Percentiles rank a stretch among this genome's conserved stretches.
phyloP scores from a whole-genome alignment of 2,888 invertebrate genomes.

The Zonitis immaculata region DNA sequence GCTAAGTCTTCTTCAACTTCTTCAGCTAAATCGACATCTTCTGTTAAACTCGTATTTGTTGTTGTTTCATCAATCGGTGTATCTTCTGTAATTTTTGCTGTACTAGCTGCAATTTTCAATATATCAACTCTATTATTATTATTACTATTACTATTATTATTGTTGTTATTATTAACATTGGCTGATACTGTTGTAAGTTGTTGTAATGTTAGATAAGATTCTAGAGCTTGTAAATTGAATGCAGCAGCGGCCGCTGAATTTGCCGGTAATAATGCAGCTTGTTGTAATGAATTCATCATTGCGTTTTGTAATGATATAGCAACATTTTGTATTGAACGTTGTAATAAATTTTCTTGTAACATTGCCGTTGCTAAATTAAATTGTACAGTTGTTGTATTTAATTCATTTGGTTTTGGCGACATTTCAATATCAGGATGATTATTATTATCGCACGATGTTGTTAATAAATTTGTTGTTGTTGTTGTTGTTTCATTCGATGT shows the following conservation, averaged over 20 bases:
- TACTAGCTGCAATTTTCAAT: conserved; percentile 57
- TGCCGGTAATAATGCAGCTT: conserved; percentile 75
- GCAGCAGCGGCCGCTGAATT: conserved; percentile 82
- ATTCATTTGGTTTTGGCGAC: conserved; percentile 28
- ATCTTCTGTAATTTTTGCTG: conserved; percentile 45
- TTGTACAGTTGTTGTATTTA: conserved; percentile 25
- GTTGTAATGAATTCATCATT: conserved; percentile 78
- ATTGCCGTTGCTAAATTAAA: conserved; percentile 53
- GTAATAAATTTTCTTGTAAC: conserved; percentile 60
- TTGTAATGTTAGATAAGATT: conserved; percentile 80
- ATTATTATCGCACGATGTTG: conserved; percentile 12
- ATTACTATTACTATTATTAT: conserved; percentile 55
- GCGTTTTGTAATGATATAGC: conserved; percentile 79
- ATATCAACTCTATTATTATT: conserved; percentile 61
- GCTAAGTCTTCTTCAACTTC: conserved; percentile 72
- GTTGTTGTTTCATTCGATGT: conserved; percentile 19
- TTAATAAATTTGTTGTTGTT: conserved; percentile 9
- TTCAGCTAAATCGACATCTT: conserved; percentile 64
- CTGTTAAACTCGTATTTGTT: conserved; percentile 46
- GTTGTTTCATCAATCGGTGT: conserved; percentile 34
- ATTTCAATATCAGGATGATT: conserved; percentile 20
- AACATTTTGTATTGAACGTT: conserved; percentile 62
- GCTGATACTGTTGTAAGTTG: conserved; percentile 67
- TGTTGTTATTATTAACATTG: conserved; percentile 45
- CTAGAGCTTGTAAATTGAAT: conserved; percentile 77